These are phyloP conservation scores for Hoplodrina ambigua DNA, from an alignment of 2,888 invertebrate genomes.

Conservation along the genomic window DNA sequence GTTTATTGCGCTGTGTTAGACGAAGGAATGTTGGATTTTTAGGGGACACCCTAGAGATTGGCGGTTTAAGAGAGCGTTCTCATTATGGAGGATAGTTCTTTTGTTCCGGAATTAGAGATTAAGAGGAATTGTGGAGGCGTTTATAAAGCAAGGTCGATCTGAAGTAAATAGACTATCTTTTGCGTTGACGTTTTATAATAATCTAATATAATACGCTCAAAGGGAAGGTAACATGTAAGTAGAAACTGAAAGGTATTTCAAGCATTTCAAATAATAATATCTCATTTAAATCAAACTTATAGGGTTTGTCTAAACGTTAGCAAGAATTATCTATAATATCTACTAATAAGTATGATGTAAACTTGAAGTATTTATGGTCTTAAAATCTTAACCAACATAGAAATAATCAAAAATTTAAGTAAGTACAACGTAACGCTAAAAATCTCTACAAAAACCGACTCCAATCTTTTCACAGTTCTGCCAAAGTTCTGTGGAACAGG, in stretches of 20 bases:
- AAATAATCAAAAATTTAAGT: neutral
- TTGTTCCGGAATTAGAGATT: constrained; percentile 30
- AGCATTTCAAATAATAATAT: too few relatives aligned
- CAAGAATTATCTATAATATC: too few relatives aligned
- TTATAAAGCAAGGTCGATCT: neutral
- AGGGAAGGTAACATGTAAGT: too few relatives aligned
- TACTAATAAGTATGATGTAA: neutral
- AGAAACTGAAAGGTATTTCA: too few relatives aligned
- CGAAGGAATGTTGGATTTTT: constrained; percentile 84
- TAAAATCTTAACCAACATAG: neutral
- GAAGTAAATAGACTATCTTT: neutral
- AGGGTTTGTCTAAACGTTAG: too few relatives aligned
- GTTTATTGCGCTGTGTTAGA: constrained; percentile 87
- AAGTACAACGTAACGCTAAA: constrained; percentile 18
- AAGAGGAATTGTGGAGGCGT: constrained; percentile 17
- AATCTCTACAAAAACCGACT: constrained; percentile 58
- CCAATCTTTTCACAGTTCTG: constrained; percentile 58
- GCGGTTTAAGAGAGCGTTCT: constrained; percentile 50
- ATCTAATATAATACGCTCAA: too few relatives aligned
- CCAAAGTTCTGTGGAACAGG: constrained; percentile 58
- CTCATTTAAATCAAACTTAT: too few relatives aligned
- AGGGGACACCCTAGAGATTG: constrained; percentile 57
- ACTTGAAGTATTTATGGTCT: neutral
- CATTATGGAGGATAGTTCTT: constrained; percentile 32
- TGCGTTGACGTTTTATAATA: too few relatives aligned